phyloP scores from a whole-genome alignment of 2,888 invertebrate species.

The Crepidodera aurea region DNA sequence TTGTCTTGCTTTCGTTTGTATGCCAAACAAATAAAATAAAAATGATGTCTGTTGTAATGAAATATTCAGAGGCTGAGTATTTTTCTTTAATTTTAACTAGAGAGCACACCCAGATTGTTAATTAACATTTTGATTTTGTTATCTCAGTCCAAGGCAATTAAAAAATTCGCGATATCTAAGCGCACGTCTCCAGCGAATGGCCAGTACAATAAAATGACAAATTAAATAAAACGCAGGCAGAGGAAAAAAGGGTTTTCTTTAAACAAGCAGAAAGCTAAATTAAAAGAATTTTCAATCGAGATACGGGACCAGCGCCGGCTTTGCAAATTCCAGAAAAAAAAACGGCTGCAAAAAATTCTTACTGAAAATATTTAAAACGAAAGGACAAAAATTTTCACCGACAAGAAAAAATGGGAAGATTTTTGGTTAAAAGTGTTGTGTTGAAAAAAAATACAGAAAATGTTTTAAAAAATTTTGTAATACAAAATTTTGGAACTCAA shows the following conservation, averaged over 20 bases:
- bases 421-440: too few relatives aligned
- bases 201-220: slow-evolving; percentile 60
- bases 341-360: too few relatives aligned
- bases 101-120: slow-evolving; percentile 60
- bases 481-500: too few relatives aligned
- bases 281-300: slow-evolving; percentile 59
- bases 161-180: slow-evolving; percentile 60
- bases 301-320: slow-evolving; percentile 37
- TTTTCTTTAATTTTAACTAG: slow-evolving; percentile 61
- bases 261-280: slow-evolving; percentile 59
- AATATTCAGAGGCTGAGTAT: slow-evolving; percentile 58
- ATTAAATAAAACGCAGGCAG: slow-evolving; percentile 56
- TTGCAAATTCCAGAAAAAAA: too few relatives aligned
- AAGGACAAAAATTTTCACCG: too few relatives aligned
- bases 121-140: slow-evolving; percentile 63
- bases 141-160: slow-evolving; percentile 61
- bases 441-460: too few relatives aligned
- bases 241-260: slow-evolving; percentile 56
- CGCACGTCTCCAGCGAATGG: slow-evolving; percentile 54
- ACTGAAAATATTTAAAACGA: too few relatives aligned
- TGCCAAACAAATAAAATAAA: slow-evolving; percentile 50
- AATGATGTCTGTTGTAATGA: slow-evolving; percentile 51
- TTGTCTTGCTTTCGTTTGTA: slow-evolving; percentile 41
- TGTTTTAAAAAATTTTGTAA: too few relatives aligned
- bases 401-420: too few relatives aligned